phyloP scores from a whole-genome alignment of 2,113 vertebrate species.

The Brienomyrus longianalis region DNA sequence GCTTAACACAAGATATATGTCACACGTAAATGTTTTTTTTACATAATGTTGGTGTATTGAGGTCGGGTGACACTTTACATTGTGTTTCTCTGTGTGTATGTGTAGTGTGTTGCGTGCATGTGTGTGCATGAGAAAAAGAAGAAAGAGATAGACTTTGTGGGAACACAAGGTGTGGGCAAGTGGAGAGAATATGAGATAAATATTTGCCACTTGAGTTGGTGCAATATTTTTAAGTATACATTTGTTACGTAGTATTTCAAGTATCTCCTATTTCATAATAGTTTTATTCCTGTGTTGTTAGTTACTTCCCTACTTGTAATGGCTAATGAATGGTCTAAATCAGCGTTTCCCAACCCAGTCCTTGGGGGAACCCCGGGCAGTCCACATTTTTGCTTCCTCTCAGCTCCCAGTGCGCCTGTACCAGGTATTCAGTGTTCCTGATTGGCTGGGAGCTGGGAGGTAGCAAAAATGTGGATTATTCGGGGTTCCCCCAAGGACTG shows the following conservation, averaged over 20 bases:
- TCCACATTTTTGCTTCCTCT: too few relatives aligned
- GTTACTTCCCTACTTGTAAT: conserved; percentile 24
- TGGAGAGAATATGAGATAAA: conserved; percentile 28
- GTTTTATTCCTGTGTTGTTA: conserved; percentile 34
- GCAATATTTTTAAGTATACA: conserved; percentile 57
- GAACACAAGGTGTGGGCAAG: background rate
- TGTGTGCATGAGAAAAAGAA: conserved; percentile 7
- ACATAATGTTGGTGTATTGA: background rate
- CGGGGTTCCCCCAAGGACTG: too few relatives aligned
- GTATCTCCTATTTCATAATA: conserved; percentile 12
- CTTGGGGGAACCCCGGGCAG: too few relatives aligned
- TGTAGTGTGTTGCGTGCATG: background rate
- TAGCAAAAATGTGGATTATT: too few relatives aligned
- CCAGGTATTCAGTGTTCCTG: too few relatives aligned
- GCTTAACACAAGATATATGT: background rate
- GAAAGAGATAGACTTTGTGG: conserved; percentile 14
- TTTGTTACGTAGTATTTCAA: conserved; percentile 32
- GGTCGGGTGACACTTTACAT: background rate
- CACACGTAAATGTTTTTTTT: background rate
- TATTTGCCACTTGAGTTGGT: conserved; percentile 58
- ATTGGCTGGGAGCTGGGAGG: too few relatives aligned
- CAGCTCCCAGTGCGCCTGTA: too few relatives aligned
- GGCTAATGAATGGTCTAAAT: background rate
- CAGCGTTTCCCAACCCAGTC: background rate
- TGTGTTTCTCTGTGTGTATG: background rate